Conservation (phyloP, 2,113 vertebrate species). For the Hippocampus barbouri region DNA sequence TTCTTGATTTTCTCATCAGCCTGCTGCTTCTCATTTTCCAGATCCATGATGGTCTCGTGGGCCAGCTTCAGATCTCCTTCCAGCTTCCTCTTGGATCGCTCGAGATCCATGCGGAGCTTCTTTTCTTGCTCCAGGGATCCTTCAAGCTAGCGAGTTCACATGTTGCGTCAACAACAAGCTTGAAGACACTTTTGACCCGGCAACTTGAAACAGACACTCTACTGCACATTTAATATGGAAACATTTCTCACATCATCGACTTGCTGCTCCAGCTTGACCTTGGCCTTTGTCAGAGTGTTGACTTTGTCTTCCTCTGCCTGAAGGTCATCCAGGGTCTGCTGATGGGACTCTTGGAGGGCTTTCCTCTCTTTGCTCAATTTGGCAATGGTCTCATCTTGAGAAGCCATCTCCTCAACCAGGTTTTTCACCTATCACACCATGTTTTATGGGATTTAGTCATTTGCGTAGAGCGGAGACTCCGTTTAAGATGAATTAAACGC, state of each 20-base stretch:
- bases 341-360: constrained; percentile 81
- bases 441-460: neutral
- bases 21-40: constrained; percentile 72
- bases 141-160: constrained; percentile 68
- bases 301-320: constrained; percentile 81
- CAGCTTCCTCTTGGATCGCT: constrained; percentile 70
- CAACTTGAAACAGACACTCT: neutral
- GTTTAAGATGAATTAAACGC: constrained; percentile 24
- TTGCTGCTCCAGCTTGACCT: constrained; percentile 67
- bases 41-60: constrained; percentile 67
- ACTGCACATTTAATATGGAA: neutral
- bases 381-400: constrained; percentile 72
- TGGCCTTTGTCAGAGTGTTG: constrained; percentile 68
- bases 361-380: constrained; percentile 84
- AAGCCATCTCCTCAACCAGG: constrained; percentile 64
- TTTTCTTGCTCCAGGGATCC: constrained; percentile 84
- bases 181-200: neutral
- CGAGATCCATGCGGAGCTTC: constrained; percentile 80
- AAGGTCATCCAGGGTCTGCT: constrained; percentile 79
- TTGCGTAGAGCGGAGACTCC: neutral
- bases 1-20: constrained; percentile 66
- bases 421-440: constrained; percentile 59
- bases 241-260: constrained; percentile 65
- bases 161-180: neutral
- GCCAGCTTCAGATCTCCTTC: constrained; percentile 69